These are phyloP conservation scores for Drosophila suboccidentalis DNA, from an alignment of 2,888 invertebrate species.

Conservation along the genomic window DNA sequence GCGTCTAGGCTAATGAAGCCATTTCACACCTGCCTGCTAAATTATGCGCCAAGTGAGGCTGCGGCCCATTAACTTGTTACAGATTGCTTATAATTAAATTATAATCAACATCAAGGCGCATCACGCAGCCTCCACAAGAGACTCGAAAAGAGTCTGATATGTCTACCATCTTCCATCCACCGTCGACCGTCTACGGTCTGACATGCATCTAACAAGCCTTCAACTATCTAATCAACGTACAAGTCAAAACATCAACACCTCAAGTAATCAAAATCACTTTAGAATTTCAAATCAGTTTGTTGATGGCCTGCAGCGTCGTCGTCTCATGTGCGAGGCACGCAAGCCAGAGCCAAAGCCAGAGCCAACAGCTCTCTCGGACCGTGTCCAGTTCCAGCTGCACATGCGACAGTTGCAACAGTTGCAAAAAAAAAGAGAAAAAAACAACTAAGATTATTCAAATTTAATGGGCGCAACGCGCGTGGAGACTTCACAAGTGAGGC, in stretches of 20 bases:
- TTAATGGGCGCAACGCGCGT: constrained; percentile 76
- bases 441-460: constrained; percentile 78
- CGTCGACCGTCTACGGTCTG: constrained; percentile 35
- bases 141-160: constrained; percentile 10
- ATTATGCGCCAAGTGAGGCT: constrained; percentile 55
- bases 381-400: constrained; percentile 52
- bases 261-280: constrained; percentile 81
- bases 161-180: background rate
- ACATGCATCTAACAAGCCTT: constrained; percentile 79
- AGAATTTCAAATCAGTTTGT: constrained; percentile 78
- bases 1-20: constrained; percentile 73
- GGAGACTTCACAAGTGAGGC: constrained; percentile 65
- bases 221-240: constrained; percentile 80
- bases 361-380: constrained; percentile 13
- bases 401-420: constrained; percentile 59
- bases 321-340: constrained; percentile 39
- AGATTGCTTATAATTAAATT: constrained; percentile 79
- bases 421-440: constrained; percentile 40
- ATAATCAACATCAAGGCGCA: constrained; percentile 71
- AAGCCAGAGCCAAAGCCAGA: constrained; percentile 22
- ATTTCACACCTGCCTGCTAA: constrained; percentile 76
- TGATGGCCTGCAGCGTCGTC: constrained; percentile 63
- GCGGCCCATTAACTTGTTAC: constrained; percentile 71
- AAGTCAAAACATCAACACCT: constrained; percentile 81
- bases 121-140: constrained; percentile 32